Evolutionary conservation across 2,797 vertebrate species (phyloP).

Genomic region (Spinus olivaceus): DNA sequence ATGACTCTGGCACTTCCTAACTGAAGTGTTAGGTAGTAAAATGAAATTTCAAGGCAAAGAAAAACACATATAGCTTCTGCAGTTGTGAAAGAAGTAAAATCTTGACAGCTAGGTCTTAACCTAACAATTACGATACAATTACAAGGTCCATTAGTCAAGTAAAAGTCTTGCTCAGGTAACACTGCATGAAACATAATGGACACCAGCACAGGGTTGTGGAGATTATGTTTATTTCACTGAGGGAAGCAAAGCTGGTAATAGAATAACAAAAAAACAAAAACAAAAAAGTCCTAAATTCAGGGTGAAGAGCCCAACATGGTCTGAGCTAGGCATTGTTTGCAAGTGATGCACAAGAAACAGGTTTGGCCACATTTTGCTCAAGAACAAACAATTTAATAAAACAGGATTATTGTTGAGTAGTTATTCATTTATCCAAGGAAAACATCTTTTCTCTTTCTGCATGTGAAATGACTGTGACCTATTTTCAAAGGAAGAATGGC

Average conservation of each 20-base stretch:
- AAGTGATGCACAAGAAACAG: neutral
- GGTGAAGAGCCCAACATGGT: neutral
- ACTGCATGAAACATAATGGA: neutral
- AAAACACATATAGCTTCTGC: neutral
- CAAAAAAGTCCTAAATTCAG: neutral
- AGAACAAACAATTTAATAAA: neutral
- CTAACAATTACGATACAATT: neutral
- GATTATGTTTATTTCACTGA: neutral
- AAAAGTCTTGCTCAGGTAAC: neutral
- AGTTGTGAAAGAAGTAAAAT: conserved; percentile 12
- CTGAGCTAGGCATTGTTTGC: neutral
- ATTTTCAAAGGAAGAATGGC: neutral
- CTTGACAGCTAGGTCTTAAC: neutral
- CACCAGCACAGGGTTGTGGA: neutral
- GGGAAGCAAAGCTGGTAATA: neutral
- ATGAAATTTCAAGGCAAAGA: conserved; percentile 31
- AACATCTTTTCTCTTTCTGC: neutral
- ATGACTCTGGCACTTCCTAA: neutral
- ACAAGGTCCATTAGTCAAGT: neutral
- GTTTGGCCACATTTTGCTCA: neutral
- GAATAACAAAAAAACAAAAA: neutral
- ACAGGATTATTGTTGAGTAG: neutral
- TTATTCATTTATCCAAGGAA: neutral
- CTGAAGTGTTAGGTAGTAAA: neutral
- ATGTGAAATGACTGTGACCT: neutral